A percentile compares a stretch with the other conserved stretches of the same genome.
phyloP scores from a whole-genome alignment of 2,113 vertebrate species.

The Pomatorhinus ruficollis region DNA sequence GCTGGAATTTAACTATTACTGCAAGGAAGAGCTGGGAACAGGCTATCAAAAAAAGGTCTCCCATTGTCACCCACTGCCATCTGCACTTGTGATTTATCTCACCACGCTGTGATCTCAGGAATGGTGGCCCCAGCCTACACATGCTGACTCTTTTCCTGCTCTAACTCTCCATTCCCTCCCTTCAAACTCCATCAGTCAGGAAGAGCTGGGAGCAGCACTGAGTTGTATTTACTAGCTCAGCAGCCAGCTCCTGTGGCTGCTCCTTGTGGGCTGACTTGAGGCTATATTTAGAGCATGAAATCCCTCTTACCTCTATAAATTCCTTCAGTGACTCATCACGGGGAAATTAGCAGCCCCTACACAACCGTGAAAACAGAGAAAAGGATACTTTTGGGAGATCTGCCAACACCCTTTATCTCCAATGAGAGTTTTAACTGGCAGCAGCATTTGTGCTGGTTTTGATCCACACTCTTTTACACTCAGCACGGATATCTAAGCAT shows the following conservation, averaged over 20 bases:
- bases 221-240: conserved; percentile 5
- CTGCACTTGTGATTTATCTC: neutral
- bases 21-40: neutral
- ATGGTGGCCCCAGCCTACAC: neutral
- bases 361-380: neutral
- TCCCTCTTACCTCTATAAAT: conserved; percentile 20
- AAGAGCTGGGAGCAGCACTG: neutral
- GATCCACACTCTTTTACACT: neutral
- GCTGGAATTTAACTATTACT: neutral
- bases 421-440: neutral
- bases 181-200: neutral
- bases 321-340: neutral
- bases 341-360: conserved; percentile 6
- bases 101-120: neutral
- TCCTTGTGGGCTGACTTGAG: neutral
- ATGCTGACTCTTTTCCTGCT: neutral
- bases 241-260: neutral
- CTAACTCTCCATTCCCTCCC: neutral
- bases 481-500: neutral
- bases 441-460: neutral
- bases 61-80: neutral
- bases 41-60: neutral
- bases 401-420: neutral
- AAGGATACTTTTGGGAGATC: neutral
- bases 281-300: conserved; percentile 32